Base-by-base conservation (phyloP, 2,797 vertebrate species). In the Siniperca undulata region DNA sequence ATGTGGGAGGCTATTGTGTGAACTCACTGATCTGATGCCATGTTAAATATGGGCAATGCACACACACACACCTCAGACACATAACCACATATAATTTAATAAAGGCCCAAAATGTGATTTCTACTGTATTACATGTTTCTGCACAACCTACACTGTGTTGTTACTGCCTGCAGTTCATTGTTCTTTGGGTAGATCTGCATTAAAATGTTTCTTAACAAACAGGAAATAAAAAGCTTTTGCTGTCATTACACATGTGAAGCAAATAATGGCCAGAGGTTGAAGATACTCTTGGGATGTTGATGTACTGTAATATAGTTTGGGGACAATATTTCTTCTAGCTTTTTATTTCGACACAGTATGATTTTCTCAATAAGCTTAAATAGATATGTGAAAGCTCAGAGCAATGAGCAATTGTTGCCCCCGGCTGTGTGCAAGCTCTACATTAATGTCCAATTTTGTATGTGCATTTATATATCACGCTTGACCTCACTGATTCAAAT, bases 1-100 rank as follows among this genome's bases (percentile, higher is more conserved):
- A 86, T 90, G 94, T 95, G 91, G 94, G 94, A 92, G 93, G 93
- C 89, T 93, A 92, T 92, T 94, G 93, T 95, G 90, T 92, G 92
- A 93, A 94, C 92, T 90, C 84, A 27, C 83, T 87, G 88, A 85
- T 94, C 89, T 85, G 80, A 86, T 88, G 82, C 81, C 74, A 80
- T 74, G 83, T 85, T 85, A 86, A 84, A 86, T 85, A 87, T 80
- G 87, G 52, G 72, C 73, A 88, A 74, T 36, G 7, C 79, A 60
- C 48, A 64, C 76, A 64, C 46, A 67, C 73, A 80, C 59, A 78
- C 55, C 27, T n/a, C 48, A 78, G 48, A 69, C 74, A 65, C 19
- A 78, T n/a, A 65, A 24, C 40, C 70, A 73, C 79, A 72, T 74
- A 78, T 78, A 34, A 48, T 79, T 74, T 50, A 20, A 75, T 79